Conservation (phyloP, 2,888 invertebrate species). For the Nezara viridula region DNA sequence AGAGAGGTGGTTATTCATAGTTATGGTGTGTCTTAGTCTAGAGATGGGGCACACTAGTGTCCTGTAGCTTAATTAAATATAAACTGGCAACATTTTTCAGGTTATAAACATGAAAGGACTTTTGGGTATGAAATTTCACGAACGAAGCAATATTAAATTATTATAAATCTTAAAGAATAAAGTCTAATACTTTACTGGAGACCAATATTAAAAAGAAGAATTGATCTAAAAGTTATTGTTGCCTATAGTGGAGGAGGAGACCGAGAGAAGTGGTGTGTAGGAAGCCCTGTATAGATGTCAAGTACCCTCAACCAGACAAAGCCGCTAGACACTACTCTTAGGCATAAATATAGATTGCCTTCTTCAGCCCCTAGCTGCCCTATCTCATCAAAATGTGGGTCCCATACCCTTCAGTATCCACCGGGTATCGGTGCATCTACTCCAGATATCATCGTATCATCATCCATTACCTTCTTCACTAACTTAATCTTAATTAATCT, state of each 20-base stretch:
- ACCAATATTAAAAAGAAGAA: background rate
- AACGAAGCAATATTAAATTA: too few relatives aligned
- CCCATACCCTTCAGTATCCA: background rate
- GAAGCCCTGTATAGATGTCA: constrained; percentile 7
- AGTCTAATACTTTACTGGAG: background rate
- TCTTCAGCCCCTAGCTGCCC: background rate
- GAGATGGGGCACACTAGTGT: too few relatives aligned
- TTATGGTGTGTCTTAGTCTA: too few relatives aligned
- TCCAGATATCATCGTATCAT: background rate
- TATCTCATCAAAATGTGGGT: constrained; percentile 17
- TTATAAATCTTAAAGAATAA: too few relatives aligned
- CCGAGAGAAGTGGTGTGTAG: background rate
- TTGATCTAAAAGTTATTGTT: constrained; percentile 35
- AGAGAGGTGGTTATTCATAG: too few relatives aligned
- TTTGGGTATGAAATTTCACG: too few relatives aligned
- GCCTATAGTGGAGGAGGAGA: background rate
- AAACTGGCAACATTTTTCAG: too few relatives aligned
- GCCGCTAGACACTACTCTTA: constrained; percentile 31
- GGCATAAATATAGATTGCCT: constrained; percentile 47
- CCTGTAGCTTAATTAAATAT: too few relatives aligned
- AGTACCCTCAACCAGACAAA: constrained; percentile 6
- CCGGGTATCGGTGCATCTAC: background rate
- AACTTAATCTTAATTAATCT: background rate
- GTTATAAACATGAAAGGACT: too few relatives aligned
- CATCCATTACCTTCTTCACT: background rate